phyloP scores from a whole-genome alignment of 2,888 invertebrate species.

The Sclerodermus sp. region DNA sequence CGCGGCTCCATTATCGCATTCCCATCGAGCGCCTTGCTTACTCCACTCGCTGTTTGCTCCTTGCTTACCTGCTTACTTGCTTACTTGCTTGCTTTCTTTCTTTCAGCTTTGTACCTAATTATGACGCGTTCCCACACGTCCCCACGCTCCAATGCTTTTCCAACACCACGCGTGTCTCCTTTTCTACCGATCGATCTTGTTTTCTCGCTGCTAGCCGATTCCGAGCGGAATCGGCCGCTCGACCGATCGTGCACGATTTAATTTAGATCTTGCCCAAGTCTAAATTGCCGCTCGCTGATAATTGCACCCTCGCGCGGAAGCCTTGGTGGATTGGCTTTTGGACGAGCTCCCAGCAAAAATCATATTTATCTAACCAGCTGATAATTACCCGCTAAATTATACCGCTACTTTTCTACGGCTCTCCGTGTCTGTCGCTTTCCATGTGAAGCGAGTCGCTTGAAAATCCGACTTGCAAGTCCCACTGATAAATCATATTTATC shows the following conservation, averaged over 20 bases:
- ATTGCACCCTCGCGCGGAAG: constrained; percentile 33
- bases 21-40: neutral
- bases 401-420: neutral
- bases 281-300: constrained; percentile 29
- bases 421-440: neutral
- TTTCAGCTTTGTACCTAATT: constrained; percentile 18
- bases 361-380: no score
- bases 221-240: constrained; percentile 1
- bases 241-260: constrained; percentile 30
- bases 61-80: constrained; percentile 1
- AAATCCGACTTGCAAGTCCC: no score
- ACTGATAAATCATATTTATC: no score
- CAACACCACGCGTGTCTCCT: neutral
- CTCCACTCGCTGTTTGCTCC: constrained; percentile 12
- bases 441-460: no score
- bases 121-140: constrained; percentile 25
- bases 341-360: no score
- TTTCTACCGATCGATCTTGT: constrained; percentile 9
- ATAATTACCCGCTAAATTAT: no score
- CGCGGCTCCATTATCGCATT: constrained; percentile 1
- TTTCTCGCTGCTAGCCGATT: constrained; percentile 9
- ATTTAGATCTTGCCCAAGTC: constrained; percentile 35
- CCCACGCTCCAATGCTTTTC: neutral
- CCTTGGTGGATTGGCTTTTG: no score
- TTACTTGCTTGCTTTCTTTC: constrained; percentile 11